A percentile compares a stretch with the other conserved stretches of the same genome.
These are phyloP conservation scores for Paracyclopina nana DNA, from an alignment of 1,140 invertebrate genomes.

Conservation along the genomic window DNA sequence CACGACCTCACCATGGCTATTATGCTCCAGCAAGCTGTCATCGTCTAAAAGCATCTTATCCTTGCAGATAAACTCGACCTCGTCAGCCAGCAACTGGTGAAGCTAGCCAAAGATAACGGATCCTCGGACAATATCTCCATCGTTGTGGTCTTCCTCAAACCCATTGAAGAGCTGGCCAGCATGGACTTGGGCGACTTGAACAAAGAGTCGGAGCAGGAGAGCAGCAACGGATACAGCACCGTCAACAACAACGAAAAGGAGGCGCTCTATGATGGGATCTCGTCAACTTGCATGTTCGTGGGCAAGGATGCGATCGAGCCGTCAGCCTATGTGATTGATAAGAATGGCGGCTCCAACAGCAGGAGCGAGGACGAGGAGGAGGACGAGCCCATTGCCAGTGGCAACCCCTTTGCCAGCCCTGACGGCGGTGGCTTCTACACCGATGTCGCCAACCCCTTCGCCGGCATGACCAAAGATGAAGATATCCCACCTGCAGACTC, in stretches of 20 bases:
- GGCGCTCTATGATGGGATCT: background rate
- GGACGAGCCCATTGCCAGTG: background rate
- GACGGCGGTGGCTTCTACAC: conserved; percentile 4
- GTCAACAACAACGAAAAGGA: background rate
- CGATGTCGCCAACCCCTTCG: background rate
- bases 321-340: too few species aligned
- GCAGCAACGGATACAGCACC: too few species aligned
- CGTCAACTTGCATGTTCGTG: conserved; percentile 3
- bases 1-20: too few species aligned
- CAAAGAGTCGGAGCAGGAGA: background rate
- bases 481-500: too few species aligned
- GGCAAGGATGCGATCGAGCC: too few species aligned
- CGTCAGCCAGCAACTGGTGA: background rate
- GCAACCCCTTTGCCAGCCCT: conserved; percentile 5
- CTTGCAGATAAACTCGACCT: conserved; percentile 4
- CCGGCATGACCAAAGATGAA: too few species aligned
- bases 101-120: conserved; percentile 9
- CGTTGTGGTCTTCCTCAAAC: conserved; percentile 7
- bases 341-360: background rate
- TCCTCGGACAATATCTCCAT: conserved; percentile 7
- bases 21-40: too few species aligned
- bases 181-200: background rate
- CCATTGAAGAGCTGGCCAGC: background rate
- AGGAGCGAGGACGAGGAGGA: background rate
- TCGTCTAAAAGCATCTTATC: too few species aligned